A percentile compares a stretch with the other conserved stretches of the same genome.
Evolutionary conservation across 2,113 vertebrate genomes (phyloP).

Genomic region (Centrocercus urophasianus): DNA sequence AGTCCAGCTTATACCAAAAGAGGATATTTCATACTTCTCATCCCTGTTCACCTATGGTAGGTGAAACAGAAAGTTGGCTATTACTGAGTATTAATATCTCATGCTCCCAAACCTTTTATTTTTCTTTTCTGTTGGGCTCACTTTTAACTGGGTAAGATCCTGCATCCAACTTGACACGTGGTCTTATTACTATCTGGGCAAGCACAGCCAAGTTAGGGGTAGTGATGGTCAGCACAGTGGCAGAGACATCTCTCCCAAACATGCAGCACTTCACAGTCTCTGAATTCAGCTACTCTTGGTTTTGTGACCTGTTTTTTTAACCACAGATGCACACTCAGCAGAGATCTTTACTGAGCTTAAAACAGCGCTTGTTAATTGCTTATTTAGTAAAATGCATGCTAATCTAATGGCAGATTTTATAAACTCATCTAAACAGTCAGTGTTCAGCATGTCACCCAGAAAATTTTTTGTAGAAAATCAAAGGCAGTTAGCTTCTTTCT

Average conservation of each 20-base stretch:
- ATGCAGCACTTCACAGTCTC: not conserved
- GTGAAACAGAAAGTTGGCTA: not conserved
- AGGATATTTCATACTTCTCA: not conserved
- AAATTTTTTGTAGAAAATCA: not conserved
- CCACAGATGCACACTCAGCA: not conserved
- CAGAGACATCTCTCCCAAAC: not conserved
- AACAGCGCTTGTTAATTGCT: not conserved
- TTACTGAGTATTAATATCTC: not conserved
- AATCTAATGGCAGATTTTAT: not conserved
- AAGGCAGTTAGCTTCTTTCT: not conserved
- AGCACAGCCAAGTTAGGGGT: no score
- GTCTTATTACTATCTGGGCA: not conserved
- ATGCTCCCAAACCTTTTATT: fast-evolving
- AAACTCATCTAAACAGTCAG: not conserved
- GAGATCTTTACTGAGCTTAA: not conserved
- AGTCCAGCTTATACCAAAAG: not conserved
- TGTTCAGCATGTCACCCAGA: not conserved
- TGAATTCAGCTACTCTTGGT: not conserved
- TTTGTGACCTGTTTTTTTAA: not conserved
- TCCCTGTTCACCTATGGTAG: fast-evolving
- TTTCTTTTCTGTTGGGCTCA: not conserved
- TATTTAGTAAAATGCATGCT: not conserved
- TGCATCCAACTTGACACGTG: not conserved
- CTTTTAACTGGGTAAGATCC: not conserved
- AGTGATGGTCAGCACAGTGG: not conserved